Percentiles rank a stretch among this genome's conserved stretches.
Conservation (phyloP, 2,113 vertebrate genomes). For the Lepisosteus oculatus region DNA sequence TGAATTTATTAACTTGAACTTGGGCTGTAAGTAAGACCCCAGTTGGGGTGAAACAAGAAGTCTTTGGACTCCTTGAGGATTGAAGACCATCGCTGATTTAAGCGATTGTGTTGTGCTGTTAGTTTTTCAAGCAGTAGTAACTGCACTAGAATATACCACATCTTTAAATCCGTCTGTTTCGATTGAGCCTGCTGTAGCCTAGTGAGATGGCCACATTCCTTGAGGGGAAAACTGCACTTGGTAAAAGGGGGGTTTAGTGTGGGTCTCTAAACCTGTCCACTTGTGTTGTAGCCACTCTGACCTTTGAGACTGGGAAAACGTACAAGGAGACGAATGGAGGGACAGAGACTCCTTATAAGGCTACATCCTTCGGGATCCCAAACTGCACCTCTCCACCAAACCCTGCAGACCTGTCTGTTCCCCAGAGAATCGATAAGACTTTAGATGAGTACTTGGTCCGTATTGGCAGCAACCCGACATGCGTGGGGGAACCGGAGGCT, state of each 20-base stretch:
- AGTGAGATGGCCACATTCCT: too few relatives aligned
- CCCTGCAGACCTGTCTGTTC: background rate
- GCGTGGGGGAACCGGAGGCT: background rate
- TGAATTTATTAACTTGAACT: too few relatives aligned
- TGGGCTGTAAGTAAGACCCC: too few relatives aligned
- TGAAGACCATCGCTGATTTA: too few relatives aligned
- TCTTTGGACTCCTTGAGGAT: too few relatives aligned
- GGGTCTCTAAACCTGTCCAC: background rate
- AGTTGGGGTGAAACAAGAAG: too few relatives aligned
- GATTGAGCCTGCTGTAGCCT: too few relatives aligned
- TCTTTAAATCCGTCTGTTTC: too few relatives aligned
- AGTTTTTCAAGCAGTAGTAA: too few relatives aligned
- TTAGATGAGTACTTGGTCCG: constrained; percentile 2
- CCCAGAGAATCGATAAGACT: background rate
- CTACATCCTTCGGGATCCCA: background rate
- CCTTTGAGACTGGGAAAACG: background rate
- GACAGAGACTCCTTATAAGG: background rate
- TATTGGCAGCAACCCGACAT: background rate
- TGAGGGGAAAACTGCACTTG: too few relatives aligned
- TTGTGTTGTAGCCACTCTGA: background rate
- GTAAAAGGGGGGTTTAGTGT: background rate
- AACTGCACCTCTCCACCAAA: constrained; percentile 2
- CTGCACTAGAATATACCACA: too few relatives aligned
- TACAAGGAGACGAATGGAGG: constrained; percentile 5
- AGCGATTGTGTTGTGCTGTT: too few relatives aligned